Evolutionary conservation across 2,113 vertebrate genomes (phyloP), one percentile per base, ranked within the genome.

Genomic region (Odontesthes bonariensis): DNA sequence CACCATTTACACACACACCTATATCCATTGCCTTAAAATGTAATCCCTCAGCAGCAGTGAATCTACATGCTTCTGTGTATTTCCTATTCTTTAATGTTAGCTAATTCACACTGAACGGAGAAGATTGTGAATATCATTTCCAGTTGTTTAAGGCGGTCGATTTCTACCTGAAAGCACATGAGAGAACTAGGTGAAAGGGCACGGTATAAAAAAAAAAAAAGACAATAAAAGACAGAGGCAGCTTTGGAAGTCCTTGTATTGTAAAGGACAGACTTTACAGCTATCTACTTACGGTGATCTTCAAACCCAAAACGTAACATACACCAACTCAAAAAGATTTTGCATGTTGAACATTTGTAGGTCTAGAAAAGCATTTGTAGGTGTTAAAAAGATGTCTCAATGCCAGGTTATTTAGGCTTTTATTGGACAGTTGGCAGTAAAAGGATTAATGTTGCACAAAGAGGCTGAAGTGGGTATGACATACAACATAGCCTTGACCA

Each of bases 101-200:
- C 46, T 51, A 56, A 67, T 49, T 68, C 38, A 2, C 52, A 56
- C 31, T 49, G 27, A 58, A 38, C 70, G 61, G 40, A 63, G 44
- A 53, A 75, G 71, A 85, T 71, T 73, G 61, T 0, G 17, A 75
- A 69, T 83, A 88, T 86, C 77, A 70, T 47, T 83, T 85, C 58
- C 73, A 82, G 42, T 22, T 32, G 42, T 85, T 78, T 70, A 57
- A 68, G 58, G 64, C 17, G 7, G 60, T 68, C 73, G 19, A 46
- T 78, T 85, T 76, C 80, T 84, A 89, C 82, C 61, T 23, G 1
- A 81, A 69, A 72, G 52, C 60, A 65, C 6, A 22, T 33, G 12
- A 75, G 32, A 71, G 49, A 47, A 79, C 72, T 82, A 80, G 84
- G 84, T 83, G 79, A 91, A 86, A 89, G 84, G 75, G 70, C 70